phyloP scores from a whole-genome alignment of 2,888 invertebrate genomes.

The Apomyelois bistriatella region DNA sequence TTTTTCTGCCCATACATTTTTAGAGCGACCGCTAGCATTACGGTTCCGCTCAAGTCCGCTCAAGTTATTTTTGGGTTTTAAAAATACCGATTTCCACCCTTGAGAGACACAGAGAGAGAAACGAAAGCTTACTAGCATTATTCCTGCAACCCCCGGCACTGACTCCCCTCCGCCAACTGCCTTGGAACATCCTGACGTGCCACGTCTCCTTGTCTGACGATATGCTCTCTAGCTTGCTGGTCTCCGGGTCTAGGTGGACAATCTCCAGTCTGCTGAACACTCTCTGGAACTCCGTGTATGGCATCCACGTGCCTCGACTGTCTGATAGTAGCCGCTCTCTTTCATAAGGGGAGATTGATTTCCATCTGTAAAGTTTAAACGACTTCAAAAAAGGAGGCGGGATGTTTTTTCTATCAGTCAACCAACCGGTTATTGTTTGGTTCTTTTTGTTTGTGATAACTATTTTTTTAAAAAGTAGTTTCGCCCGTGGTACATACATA shows the following conservation, averaged over 20 bases:
- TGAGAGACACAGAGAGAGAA: no score
- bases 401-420: no score
- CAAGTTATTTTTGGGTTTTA: no score
- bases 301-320: conserved; percentile 90
- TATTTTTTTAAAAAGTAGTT: no score
- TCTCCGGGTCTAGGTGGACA: conserved; percentile 92
- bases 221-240: conserved; percentile 89
- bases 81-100: no score
- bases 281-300: conserved; percentile 89
- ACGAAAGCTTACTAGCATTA: conserved; percentile 81
- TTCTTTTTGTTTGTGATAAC: no score
- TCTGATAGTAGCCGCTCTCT: conserved; percentile 84
- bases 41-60: no score
- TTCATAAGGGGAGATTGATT: conserved; percentile 86
- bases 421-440: no score
- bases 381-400: no score
- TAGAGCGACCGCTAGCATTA: no score
- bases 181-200: conserved; percentile 93
- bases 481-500: no score
- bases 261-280: conserved; percentile 91
- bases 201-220: conserved; percentile 84
- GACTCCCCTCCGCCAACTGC: conserved; percentile 92
- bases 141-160: conserved; percentile 95
- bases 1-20: no score
- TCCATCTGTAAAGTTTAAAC: conserved; percentile 78